Evolutionary conservation across 2,888 invertebrate species (phyloP), one percentile per base, ranked within the genome.

Genomic region (Pycnomerus fuliginosus): DNA sequence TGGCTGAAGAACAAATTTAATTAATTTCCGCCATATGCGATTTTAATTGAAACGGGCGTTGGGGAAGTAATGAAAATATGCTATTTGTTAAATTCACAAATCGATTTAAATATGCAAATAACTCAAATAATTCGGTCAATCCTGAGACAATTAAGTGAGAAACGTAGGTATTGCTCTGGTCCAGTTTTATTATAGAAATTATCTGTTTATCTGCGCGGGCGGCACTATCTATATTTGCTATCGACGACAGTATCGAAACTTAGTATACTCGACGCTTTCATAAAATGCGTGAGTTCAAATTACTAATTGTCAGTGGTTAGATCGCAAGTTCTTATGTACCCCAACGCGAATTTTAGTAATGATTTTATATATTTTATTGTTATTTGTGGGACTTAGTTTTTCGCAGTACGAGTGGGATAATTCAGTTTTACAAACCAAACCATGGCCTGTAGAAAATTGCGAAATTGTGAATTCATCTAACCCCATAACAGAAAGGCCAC

Each of bases 211-310:
- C 55, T 65, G 61, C 62, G 65, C 64, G 59, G 58, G 60, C 55
- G 62, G 57, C 52, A 60, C 57, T 65, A 65, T 67, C 67, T 65
- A 67, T 65, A 66, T 62, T 65, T 62, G 62, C 61, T 64, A 68
- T 68, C 61, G 60, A 48, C 53, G 53, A 60, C 34, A 55, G 53
- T 49, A 49, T 47, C 24, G 32, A 35, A 44, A 43, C 28, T 58
- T 53, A 62, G 62, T 64, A 53, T 57, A 55, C 57, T 53, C 56
- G 54, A 52, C 49, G 52, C 56, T 51, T 57, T 48, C 53, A 52
- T 58, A 59, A 62, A 62, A 64, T 62, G 60, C 53, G 58, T 53
- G n/a, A n/a, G n/a, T n/a, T n/a, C n/a, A n/a, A n/a, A n/a, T n/a
- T n/a, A n/a, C n/a, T n/a, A n/a, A n/a, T 25, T 25, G 5, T 25